Percentiles rank a stretch among this genome's conserved stretches.
Conservation (phyloP, 2,888 invertebrate species). For the Chaetogeoica ovagalla region DNA sequence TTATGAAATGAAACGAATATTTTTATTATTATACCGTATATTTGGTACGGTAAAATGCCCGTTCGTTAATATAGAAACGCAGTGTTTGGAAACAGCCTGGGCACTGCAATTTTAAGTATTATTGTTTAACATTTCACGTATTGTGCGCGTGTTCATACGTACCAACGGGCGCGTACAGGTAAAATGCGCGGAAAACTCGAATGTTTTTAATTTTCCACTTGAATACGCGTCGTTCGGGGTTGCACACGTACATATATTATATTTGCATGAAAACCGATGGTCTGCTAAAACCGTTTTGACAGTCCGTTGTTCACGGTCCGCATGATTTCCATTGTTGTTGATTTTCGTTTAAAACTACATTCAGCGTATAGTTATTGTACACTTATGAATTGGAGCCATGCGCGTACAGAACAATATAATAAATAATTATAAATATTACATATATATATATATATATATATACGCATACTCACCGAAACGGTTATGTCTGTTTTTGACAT, state of each 20-base stretch:
- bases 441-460: too few species aligned
- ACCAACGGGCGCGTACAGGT: too few species aligned
- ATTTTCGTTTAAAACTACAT: background rate
- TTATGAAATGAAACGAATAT: too few species aligned
- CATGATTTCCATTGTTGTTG: conserved; percentile 23
- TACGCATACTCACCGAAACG: background rate
- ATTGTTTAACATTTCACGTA: too few species aligned
- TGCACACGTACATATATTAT: background rate
- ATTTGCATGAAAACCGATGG: conserved; percentile 13
- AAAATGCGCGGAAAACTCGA: too few species aligned
- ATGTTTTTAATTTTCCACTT: background rate
- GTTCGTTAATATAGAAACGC: too few species aligned
- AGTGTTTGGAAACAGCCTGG: too few species aligned
- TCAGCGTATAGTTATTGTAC: background rate
- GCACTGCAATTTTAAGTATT: too few species aligned
- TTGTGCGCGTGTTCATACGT: too few species aligned
- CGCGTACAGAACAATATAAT: conserved; percentile 7
- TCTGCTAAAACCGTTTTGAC: conserved; percentile 33
- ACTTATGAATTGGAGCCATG: background rate
- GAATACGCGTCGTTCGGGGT: background rate
- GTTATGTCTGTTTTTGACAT: conserved; percentile 32
- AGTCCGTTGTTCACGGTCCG: conserved; percentile 38
- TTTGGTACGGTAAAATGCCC: too few species aligned
- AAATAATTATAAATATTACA: conserved; percentile 8
- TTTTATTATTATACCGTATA: too few species aligned